Evolutionary conservation across 2,113 vertebrate genomes (phyloP).

Genomic region (Tachysurus fulvidraco): DNA sequence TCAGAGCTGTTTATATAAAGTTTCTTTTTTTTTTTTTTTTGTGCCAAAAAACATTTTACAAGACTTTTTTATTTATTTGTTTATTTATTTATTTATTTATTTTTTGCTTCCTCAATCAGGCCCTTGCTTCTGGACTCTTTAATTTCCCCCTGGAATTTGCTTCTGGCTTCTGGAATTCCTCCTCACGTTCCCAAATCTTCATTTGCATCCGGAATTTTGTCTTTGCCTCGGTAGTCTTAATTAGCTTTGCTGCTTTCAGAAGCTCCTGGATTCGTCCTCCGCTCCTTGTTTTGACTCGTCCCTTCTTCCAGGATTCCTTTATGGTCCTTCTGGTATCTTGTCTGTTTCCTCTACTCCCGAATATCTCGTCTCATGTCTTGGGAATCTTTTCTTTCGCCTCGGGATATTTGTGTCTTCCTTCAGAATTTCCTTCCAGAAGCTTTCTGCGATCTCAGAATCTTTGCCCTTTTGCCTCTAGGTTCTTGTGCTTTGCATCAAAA

Average conservation of each 20-base stretch:
- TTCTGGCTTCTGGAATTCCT: not conserved
- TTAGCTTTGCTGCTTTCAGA: too few relatives aligned
- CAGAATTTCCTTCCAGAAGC: not conserved
- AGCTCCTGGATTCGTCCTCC: not conserved
- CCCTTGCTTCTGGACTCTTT: not conserved
- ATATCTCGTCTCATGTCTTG: not conserved
- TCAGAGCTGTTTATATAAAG: slow-evolving; percentile 1
- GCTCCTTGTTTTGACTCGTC: not conserved
- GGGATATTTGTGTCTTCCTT: not conserved
- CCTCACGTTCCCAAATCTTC: not conserved
- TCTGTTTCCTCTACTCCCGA: not conserved
- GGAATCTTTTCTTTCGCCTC: not conserved
- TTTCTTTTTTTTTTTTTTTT: not conserved
- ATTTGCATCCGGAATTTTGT: not conserved
- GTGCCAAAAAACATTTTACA: not conserved
- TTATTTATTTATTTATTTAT: not conserved
- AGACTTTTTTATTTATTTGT: slow-evolving; percentile 12
- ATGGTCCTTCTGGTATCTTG: not conserved
- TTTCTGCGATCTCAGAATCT: not conserved
- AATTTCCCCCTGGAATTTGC: not conserved
- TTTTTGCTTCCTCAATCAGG: not conserved
- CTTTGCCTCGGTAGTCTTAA: too few relatives aligned
- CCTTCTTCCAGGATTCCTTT: not conserved
- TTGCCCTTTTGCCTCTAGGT: not conserved
- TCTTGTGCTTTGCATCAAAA: not conserved